phyloP scores from a whole-genome alignment of 2,797 vertebrate species.

The Geotrypetes seraphini region DNA sequence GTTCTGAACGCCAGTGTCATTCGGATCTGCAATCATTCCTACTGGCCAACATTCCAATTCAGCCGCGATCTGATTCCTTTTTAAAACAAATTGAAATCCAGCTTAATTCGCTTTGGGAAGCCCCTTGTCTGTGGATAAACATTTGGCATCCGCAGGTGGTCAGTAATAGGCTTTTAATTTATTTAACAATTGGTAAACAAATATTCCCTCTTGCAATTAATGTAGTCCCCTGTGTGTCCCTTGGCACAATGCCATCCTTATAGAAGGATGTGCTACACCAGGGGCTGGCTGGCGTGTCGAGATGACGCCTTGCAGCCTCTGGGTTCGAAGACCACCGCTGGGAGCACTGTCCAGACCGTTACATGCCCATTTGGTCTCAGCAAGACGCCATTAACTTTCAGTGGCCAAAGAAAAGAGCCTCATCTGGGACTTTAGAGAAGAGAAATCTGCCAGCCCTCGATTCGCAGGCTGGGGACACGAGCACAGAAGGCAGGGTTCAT shows the following conservation, averaged over 20 bases:
- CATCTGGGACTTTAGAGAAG: conserved; percentile 50
- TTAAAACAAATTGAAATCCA: too few species aligned
- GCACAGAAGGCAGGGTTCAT: conserved; percentile 40
- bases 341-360: conserved; percentile 63
- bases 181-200: conserved; percentile 78
- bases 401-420: conserved; percentile 38
- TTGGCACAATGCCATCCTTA: conserved; percentile 25
- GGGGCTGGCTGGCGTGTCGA: conserved; percentile 9
- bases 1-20: too few species aligned
- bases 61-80: too few species aligned
- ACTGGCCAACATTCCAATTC: too few species aligned
- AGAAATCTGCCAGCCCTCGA: conserved; percentile 43
- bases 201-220: conserved; percentile 47
- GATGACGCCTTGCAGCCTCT: conserved; percentile 31
- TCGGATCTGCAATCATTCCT: too few species aligned
- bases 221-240: conserved; percentile 22
- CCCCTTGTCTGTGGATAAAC: too few species aligned
- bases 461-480: conserved; percentile 25
- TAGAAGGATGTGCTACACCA: conserved; percentile 13
- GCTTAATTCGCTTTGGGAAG: too few species aligned
- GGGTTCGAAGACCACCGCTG: conserved; percentile 47
- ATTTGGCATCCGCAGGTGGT: conserved; percentile 58
- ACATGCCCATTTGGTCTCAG: conserved; percentile 78
- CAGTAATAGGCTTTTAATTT: conserved; percentile 69
- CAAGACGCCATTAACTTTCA: conserved; percentile 67